Conservation (phyloP, 2,113 vertebrate genomes). For the Coreoperca whiteheadi region DNA sequence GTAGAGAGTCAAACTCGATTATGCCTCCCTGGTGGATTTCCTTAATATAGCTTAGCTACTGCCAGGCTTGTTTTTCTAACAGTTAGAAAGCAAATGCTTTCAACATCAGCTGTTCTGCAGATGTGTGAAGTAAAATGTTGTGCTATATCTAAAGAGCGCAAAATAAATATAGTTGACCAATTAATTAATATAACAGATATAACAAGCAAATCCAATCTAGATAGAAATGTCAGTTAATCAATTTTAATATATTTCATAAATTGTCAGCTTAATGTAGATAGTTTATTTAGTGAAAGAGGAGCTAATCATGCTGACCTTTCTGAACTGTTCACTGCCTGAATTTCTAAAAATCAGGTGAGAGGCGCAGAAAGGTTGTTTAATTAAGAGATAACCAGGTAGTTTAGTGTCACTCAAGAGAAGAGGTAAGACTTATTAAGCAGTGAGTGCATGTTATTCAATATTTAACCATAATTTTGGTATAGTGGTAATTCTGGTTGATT, state of each 20-base stretch:
- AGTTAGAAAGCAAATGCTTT: conserved; percentile 41
- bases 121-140: conserved; percentile 13
- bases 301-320: conserved; percentile 41
- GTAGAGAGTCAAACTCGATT: conserved; percentile 80
- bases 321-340: background rate
- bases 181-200: background rate
- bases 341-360: background rate
- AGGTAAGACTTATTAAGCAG: conserved; percentile 9
- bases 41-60: conserved; percentile 74
- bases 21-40: conserved; percentile 74
- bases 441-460: conserved; percentile 5
- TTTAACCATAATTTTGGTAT: background rate
- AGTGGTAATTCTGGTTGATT: conserved; percentile 32
- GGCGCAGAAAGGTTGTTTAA: conserved; percentile 35
- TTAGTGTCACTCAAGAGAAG: conserved; percentile 18
- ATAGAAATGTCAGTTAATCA: background rate
- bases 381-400: conserved; percentile 52
- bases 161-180: conserved; percentile 8
- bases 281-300: conserved; percentile 5
- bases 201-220: background rate
- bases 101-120: conserved; percentile 27
- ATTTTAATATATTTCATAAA: background rate
- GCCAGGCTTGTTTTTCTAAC: conserved; percentile 67
- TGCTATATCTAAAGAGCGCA: background rate
- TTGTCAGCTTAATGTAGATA: background rate